Evolutionary conservation across 2,888 invertebrate genomes (phyloP).

Genomic region (Choristoneura rosaceana): DNA sequence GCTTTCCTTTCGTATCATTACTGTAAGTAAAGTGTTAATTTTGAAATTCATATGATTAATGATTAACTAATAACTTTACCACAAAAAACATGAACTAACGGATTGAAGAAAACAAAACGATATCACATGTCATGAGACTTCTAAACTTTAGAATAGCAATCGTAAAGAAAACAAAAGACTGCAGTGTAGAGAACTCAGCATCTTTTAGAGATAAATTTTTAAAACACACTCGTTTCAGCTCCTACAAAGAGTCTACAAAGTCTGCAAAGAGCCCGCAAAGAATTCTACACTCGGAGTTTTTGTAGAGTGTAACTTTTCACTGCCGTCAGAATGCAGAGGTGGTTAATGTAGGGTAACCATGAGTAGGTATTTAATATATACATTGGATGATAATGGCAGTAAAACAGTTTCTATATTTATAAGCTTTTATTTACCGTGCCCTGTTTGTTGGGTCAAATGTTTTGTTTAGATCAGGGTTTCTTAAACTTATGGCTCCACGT

Average conservation of each 20-base stretch:
- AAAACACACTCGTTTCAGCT: slow-evolving; percentile 6
- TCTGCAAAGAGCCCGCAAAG: slow-evolving; percentile 12
- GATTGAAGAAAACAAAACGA: not conserved
- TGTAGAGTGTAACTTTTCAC: slow-evolving; percentile 13
- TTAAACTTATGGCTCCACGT: too few relatives aligned
- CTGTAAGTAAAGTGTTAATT: too few relatives aligned
- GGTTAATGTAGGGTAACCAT: not conserved
- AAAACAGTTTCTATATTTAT: too few relatives aligned
- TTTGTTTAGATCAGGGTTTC: too few relatives aligned
- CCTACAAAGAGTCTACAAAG: not conserved
- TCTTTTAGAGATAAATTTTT: slow-evolving; percentile 8
- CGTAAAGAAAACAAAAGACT: not conserved
- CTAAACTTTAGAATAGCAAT: not conserved
- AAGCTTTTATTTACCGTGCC: too few relatives aligned
- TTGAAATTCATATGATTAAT: too few relatives aligned
- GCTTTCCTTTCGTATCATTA: too few relatives aligned
- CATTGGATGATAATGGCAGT: too few relatives aligned
- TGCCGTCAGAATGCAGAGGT: slow-evolving; percentile 22
- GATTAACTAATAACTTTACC: too few relatives aligned
- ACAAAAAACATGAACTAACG: too few relatives aligned
- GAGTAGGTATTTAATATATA: too few relatives aligned
- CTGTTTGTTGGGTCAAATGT: too few relatives aligned
- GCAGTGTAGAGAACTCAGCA: not conserved
- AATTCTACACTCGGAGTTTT: slow-evolving; percentile 5
- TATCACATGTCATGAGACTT: not conserved